A percentile compares a stretch with the other conserved stretches of the same genome.
phyloP scores from a whole-genome alignment of 2,888 invertebrate genomes.

The Eurois occulta region DNA sequence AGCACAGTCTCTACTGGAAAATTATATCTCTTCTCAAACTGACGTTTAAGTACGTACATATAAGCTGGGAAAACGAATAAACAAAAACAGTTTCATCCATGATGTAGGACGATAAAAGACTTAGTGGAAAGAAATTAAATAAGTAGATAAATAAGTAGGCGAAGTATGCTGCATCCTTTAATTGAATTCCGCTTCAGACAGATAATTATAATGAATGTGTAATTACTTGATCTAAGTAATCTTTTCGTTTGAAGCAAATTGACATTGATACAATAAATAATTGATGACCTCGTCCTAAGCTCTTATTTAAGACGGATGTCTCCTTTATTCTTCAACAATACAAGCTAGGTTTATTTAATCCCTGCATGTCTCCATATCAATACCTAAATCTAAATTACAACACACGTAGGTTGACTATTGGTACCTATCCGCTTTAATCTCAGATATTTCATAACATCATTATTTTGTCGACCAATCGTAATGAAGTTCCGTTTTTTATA shows the following conservation, averaged over 20 bases:
- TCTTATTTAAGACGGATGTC: background rate
- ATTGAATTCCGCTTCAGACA: too few relatives aligned
- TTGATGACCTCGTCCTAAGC: background rate
- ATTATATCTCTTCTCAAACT: background rate
- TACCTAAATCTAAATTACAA: constrained; percentile 18
- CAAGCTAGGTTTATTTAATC: constrained; percentile 10
- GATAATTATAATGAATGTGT: background rate
- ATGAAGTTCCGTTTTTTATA: constrained; percentile 53
- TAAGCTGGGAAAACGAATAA: background rate
- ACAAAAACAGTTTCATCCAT: background rate
- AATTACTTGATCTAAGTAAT: background rate
- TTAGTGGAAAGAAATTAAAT: background rate
- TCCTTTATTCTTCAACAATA: background rate
- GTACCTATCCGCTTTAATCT: constrained; percentile 24
- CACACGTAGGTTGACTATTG: constrained; percentile 1
- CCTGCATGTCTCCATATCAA: constrained; percentile 1
- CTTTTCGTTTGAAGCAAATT: too few relatives aligned
- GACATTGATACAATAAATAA: background rate
- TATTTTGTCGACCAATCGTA: constrained; percentile 43
- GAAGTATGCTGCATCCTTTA: background rate
- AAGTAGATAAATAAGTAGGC: background rate
- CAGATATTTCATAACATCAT: constrained; percentile 36
- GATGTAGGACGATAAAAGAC: background rate
- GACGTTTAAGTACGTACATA: background rate
- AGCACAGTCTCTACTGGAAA: background rate